A percentile compares a stretch with the other conserved stretches of the same genome.
Conservation (phyloP, 1,140 invertebrate genomes). For the Drosophila ambigua region DNA sequence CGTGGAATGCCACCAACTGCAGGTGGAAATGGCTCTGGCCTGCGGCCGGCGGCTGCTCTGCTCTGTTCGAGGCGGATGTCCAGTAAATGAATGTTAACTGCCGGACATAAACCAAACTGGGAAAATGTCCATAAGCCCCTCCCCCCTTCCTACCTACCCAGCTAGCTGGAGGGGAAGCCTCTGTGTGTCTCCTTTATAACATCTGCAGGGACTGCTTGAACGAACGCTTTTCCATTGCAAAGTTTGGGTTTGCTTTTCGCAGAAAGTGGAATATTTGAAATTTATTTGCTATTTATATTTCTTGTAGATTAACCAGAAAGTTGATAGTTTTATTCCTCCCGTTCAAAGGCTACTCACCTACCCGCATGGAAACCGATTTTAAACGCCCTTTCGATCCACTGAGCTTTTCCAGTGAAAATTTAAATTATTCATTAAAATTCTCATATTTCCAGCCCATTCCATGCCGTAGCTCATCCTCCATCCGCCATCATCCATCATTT, state of each 20-base stretch:
- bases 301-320: too few relatives aligned
- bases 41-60: constrained; percentile 1
- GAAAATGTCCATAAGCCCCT: constrained; percentile 13
- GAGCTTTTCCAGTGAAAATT: neutral
- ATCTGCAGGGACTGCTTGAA: too few relatives aligned
- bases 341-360: too few relatives aligned
- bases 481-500: constrained; percentile 31
- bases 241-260: too few relatives aligned
- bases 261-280: too few relatives aligned
- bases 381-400: too few relatives aligned
- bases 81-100: constrained; percentile 62
- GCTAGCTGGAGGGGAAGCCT: neutral
- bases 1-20: constrained; percentile 13
- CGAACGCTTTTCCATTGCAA: too few relatives aligned
- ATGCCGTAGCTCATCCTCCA: constrained; percentile 4
- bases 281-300: too few relatives aligned
- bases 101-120: constrained; percentile 19
- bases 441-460: constrained; percentile 7
- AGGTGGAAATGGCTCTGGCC: constrained; percentile 33
- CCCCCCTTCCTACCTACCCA: neutral
- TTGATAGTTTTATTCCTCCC: too few relatives aligned
- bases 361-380: too few relatives aligned
- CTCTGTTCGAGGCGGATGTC: neutral
- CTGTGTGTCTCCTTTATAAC: too few relatives aligned
- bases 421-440: constrained; percentile 40